A percentile compares a stretch with the other conserved stretches of the same genome.
Evolutionary conservation across 1,140 invertebrate genomes (phyloP).

Genomic region (Drosophila simulans): DNA sequence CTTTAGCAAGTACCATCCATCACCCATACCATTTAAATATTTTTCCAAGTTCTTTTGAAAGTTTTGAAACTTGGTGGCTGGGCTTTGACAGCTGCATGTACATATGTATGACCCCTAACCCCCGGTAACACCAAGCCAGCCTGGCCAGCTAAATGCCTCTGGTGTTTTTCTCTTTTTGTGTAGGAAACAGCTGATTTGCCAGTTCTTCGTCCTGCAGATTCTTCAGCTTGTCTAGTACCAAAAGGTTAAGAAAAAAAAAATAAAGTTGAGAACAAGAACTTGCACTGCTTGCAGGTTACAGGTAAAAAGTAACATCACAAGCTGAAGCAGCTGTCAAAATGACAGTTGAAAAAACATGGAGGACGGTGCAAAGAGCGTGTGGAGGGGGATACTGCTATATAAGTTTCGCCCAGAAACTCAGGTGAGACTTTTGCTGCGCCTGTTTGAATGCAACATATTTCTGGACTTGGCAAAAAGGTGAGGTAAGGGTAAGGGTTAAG

Average conservation of each 20-base stretch:
- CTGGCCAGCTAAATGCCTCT: not conserved
- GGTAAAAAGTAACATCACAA: constrained; percentile 19
- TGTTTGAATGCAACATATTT: constrained; percentile 51
- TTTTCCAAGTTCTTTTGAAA: constrained; percentile 15
- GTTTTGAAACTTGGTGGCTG: constrained; percentile 52
- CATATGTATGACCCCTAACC: constrained; percentile 13
- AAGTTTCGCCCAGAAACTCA: constrained; percentile 7
- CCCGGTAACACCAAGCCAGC: not conserved
- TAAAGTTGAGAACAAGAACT: constrained; percentile 53
- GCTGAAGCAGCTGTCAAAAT: constrained; percentile 74
- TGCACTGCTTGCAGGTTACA: constrained; percentile 39
- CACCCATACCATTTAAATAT: not conserved
- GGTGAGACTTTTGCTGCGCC: constrained; percentile 58
- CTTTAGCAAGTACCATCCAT: not conserved
- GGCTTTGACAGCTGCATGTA: constrained; percentile 71
- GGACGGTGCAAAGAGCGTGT: too few relatives aligned
- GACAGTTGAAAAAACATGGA: constrained; percentile 70
- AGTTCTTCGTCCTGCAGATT: constrained; percentile 25
- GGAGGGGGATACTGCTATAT: not conserved
- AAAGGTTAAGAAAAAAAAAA: constrained; percentile 18
- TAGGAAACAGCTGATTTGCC: constrained; percentile 39
- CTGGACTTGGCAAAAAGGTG: constrained; percentile 32
- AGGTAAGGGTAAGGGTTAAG: not conserved
- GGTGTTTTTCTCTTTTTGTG: not conserved
- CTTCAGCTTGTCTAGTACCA: constrained; percentile 33